Conservation (phyloP, 1,140 invertebrate species). For the Drosophila equinoxialis region DNA sequence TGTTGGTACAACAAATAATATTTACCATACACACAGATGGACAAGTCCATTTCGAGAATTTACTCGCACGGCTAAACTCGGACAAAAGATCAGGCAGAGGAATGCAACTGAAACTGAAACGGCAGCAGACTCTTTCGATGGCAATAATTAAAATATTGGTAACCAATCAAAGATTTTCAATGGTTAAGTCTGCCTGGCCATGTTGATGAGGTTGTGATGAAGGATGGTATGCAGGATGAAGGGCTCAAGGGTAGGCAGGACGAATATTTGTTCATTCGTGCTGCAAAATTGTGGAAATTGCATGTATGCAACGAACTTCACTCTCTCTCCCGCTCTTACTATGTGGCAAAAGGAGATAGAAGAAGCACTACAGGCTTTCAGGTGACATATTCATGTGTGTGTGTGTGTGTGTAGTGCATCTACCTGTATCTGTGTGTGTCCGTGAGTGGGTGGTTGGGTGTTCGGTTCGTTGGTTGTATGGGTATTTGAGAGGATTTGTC, state of each 20-base stretch:
- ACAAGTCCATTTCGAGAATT: slow-evolving; percentile 40
- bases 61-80: slow-evolving; percentile 26
- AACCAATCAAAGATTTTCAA: slow-evolving; percentile 66
- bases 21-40: neutral
- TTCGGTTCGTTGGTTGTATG: no score
- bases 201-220: neutral
- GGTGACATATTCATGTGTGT: slow-evolving; percentile 43
- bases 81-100: slow-evolving; percentile 42
- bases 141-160: slow-evolving; percentile 68
- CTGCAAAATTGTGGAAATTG: slow-evolving; percentile 65
- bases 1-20: no score
- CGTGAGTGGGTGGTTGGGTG: neutral
- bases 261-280: slow-evolving; percentile 63
- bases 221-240: neutral
- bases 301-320: slow-evolving; percentile 26
- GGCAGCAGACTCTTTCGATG: slow-evolving; percentile 22
- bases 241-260: neutral
- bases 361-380: slow-evolving; percentile 28
- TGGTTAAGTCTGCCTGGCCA: slow-evolving; percentile 14
- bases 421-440: slow-evolving; percentile 4
- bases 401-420: slow-evolving; percentile 40
- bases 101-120: slow-evolving; percentile 11
- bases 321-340: no score
- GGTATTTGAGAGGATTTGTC: slow-evolving; percentile 41
- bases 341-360: no score